Evolutionary conservation across 2,888 invertebrate species (phyloP), one percentile per base, ranked within the genome.

Genomic region (Dinocampus coccinellae): DNA sequence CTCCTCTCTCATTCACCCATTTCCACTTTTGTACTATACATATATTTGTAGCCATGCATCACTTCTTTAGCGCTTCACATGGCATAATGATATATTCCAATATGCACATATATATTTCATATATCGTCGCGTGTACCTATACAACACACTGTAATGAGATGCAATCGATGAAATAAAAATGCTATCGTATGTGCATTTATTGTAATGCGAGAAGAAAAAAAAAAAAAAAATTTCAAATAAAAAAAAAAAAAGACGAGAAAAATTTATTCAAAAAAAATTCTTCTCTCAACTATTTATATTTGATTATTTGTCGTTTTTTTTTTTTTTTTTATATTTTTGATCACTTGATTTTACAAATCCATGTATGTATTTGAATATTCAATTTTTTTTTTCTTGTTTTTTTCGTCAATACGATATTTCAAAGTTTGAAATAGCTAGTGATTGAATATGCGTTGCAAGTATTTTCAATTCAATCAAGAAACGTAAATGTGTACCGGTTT

Each of bases 21-120:
- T 72, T 70, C 69, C 47, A 73, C 74, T 24, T 24, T 57, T 33
- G 6, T 42, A 16, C 70, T 24, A 47, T 58, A 22, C 26, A 55
- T 55, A 55, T 55, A 55, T 29, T 6, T 55, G 13, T 36, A 60
- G 16, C 39, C 29, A 57, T 55, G 47, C 29, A 24, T 62, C 10
- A 58, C 42, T 55, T 42, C 67, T 55, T 57, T 62, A 52, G 39
- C 64, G 60, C 33, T 61, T 52, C 65, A 55, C 64, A 47, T 47
- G 47, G 29, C 62, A 60, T 72, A 75, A 76, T 76, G 70, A 75
- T 72, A 73, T 73, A 58, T 36, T 61, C 52, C 61, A 72, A 70
- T 73, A 69, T 68, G 71, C 33, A 67, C 63, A 74, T 67, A 9
- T 61, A 61, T 62, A 69, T 68, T 47, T n/a, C 74, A 52, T 69